Evolutionary conservation across 2,888 invertebrate genomes (phyloP).

Genomic region (Cyrtodaria siliqua): DNA sequence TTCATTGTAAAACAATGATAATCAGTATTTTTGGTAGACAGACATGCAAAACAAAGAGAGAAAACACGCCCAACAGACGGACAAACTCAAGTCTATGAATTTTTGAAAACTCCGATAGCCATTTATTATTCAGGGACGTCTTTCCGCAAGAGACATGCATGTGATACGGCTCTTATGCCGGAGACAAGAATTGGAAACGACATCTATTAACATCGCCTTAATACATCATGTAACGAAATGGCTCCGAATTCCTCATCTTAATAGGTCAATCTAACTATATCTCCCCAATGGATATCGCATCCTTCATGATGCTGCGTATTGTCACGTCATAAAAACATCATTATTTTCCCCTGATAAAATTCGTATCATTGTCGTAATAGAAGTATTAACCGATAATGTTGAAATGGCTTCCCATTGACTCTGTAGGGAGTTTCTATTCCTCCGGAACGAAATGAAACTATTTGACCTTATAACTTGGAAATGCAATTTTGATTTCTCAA

Average conservation of each 20-base stretch:
- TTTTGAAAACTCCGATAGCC: no score
- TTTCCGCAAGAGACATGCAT: no score
- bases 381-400: conserved; percentile 60
- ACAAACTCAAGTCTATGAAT: no score
- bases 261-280: conserved; percentile 66
- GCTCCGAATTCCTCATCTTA: conserved; percentile 56
- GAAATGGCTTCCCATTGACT: conserved; percentile 38
- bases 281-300: conserved; percentile 38
- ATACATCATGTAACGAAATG: conserved; percentile 62
- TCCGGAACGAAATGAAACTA: conserved; percentile 61
- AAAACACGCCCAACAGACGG: no score
- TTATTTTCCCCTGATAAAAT: conserved; percentile 63
- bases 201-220: conserved; percentile 55
- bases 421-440: conserved; percentile 31
- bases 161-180: no score
- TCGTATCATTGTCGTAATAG: conserved; percentile 59
- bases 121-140: no score
- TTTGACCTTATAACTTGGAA: conserved; percentile 65
- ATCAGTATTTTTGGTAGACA: no score
- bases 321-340: conserved; percentile 70
- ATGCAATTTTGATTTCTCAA: conserved; percentile 64
- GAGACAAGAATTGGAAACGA: conserved; percentile 39
- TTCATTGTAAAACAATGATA: no score
- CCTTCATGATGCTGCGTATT: conserved; percentile 42
- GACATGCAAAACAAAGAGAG: no score